phyloP scores from a whole-genome alignment of 2,888 invertebrate species.

The Aleiodes alternator region DNA sequence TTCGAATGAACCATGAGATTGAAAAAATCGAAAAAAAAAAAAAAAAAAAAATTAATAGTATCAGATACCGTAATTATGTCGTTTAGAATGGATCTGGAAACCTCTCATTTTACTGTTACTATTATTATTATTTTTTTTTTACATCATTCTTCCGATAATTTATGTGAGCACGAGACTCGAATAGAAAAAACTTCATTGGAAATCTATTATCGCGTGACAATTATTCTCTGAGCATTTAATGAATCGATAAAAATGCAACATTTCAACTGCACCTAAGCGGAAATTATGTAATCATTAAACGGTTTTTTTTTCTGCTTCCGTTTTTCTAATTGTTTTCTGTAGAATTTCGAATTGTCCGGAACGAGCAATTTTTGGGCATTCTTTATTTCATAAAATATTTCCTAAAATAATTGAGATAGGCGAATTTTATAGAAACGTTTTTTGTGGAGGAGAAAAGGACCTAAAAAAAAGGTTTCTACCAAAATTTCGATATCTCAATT shows the following conservation, averaged over 20 bases:
- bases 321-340: neutral
- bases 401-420: too few relatives aligned
- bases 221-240: slow-evolving; percentile 8
- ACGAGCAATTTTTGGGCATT: too few relatives aligned
- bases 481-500: too few relatives aligned
- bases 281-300: slow-evolving; percentile 13
- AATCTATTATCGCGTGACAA: slow-evolving; percentile 36
- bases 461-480: too few relatives aligned
- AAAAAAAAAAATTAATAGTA: too few relatives aligned
- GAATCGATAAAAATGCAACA: slow-evolving; percentile 6
- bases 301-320: neutral
- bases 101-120: too few relatives aligned
- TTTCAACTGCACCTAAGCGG: slow-evolving; percentile 15
- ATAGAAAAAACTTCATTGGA: slow-evolving; percentile 3
- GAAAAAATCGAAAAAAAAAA: too few relatives aligned
- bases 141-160: neutral
- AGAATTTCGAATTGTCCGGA: too few relatives aligned
- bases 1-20: neutral
- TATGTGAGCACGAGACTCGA: slow-evolving; percentile 15
- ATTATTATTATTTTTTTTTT: slow-evolving; percentile 1
- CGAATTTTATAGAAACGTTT: too few relatives aligned
- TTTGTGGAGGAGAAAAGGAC: too few relatives aligned
- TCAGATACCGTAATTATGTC: slow-evolving; percentile 11
- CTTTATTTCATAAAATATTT: too few relatives aligned
- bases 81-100: neutral